Evolutionary conservation across 2,888 invertebrate species (phyloP).

Genomic region (Hybos culiciformis): DNA sequence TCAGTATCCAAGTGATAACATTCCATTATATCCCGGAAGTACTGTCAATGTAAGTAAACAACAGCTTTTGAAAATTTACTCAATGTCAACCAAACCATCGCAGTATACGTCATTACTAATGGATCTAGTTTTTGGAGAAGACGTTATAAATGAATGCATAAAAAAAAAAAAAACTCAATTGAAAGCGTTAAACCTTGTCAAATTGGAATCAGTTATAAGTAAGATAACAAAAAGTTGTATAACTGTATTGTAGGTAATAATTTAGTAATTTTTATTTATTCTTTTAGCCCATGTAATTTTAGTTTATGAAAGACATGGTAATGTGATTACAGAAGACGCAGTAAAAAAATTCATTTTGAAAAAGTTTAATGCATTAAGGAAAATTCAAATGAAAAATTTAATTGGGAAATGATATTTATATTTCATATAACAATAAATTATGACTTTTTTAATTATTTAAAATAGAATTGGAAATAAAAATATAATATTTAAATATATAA

Average conservation of each 20-base stretch:
- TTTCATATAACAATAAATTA: no score
- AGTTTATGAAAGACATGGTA: constrained; percentile 28
- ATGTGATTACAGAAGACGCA: constrained; percentile 19
- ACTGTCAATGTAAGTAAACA: no score
- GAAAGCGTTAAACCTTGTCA: constrained; percentile 19
- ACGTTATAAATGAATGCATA: constrained; percentile 21
- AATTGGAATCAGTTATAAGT: constrained; percentile 31
- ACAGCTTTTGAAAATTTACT: no score
- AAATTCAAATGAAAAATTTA: no score
- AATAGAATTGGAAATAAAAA: no score
- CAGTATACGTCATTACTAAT: constrained; percentile 30
- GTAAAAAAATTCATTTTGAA: no score
- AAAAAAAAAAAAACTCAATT: constrained; percentile 17
- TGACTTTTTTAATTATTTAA: no score
- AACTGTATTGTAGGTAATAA: not conserved
- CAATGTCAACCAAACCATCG: constrained; percentile 27
- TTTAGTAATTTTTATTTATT: not conserved
- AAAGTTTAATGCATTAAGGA: no score
- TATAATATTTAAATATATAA: no score
- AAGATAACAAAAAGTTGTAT: constrained; percentile 12
- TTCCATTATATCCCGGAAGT: no score
- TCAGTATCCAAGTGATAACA: no score
- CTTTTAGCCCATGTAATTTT: constrained; percentile 30
- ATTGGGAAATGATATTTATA: no score
- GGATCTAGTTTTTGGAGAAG: constrained; percentile 30